Evolutionary conservation across 2,113 vertebrate species (phyloP).

Genomic region (Galemys pyrenaicus): DNA sequence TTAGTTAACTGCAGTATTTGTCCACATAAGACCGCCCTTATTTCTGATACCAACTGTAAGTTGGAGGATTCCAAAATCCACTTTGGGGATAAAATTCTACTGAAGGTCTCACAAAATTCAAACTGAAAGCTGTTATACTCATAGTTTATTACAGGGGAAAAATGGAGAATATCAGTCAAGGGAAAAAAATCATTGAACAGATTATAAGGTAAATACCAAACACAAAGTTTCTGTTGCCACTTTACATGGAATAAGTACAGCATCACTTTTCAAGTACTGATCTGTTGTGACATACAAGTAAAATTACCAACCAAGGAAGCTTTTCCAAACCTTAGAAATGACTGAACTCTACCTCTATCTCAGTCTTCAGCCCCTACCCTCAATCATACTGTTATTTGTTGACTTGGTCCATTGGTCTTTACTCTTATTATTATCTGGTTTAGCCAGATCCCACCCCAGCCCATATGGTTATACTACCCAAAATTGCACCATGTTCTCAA

Average conservation of each 20-base stretch:
- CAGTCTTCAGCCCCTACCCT: neutral
- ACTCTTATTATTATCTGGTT: neutral
- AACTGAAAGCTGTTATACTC: neutral
- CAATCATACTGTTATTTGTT: neutral
- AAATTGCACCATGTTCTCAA: neutral
- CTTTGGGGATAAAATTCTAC: neutral
- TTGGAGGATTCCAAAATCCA: neutral
- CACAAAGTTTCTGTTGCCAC: neutral
- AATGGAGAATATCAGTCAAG: neutral
- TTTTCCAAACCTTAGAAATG: neutral
- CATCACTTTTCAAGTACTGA: neutral
- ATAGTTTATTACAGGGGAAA: neutral
- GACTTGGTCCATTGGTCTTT: neutral
- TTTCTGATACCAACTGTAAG: neutral
- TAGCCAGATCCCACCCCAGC: neutral
- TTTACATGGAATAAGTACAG: neutral
- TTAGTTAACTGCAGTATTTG: neutral
- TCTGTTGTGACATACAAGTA: neutral
- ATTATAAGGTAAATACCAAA: neutral
- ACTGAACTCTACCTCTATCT: neutral
- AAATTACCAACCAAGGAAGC: neutral
- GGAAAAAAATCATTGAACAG: neutral
- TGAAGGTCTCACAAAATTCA: neutral
- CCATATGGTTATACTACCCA: neutral
- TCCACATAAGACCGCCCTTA: neutral